Percentiles rank a stretch among this genome's conserved stretches.
Evolutionary conservation across 2,888 invertebrate genomes (phyloP).

Genomic region (Phortica okadai): DNA sequence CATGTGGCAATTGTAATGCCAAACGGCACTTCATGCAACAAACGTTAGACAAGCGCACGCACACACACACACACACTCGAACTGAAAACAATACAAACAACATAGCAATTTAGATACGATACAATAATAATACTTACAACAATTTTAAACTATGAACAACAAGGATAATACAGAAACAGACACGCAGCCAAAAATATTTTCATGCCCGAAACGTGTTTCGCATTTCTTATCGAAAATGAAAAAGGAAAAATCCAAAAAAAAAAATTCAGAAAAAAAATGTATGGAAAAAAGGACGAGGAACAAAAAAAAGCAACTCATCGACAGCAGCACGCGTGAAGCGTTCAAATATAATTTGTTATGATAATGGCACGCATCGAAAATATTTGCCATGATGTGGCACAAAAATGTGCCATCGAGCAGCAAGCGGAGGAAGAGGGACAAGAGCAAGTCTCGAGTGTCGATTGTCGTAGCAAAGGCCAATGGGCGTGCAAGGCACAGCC

Average conservation of each 20-base stretch:
- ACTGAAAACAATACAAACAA: background rate
- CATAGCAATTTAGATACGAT: background rate
- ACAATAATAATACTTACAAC: background rate
- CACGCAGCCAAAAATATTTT: conserved; percentile 17
- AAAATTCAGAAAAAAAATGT: background rate
- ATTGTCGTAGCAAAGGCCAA: background rate
- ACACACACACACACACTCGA: no score
- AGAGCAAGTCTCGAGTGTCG: background rate
- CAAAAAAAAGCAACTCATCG: background rate
- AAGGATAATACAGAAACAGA: conserved; percentile 2
- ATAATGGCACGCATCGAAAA: conserved; percentile 19
- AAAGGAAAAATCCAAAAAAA: background rate
- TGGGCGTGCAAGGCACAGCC: background rate
- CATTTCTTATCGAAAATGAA: conserved; percentile 23
- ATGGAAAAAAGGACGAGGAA: background rate
- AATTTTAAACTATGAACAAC: background rate
- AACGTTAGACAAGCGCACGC: no score
- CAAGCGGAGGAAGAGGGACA: no score
- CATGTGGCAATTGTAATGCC: no score
- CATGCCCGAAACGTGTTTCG: conserved; percentile 33
- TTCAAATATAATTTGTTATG: conserved; percentile 29
- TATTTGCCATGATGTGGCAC: conserved; percentile 8
- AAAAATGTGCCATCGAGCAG: background rate
- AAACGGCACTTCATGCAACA: no score
- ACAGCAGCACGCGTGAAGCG: background rate